Evolutionary conservation across 2,797 vertebrate genomes (phyloP), one percentile per base, ranked within the genome.

Genomic region (Rousettus madagascariensis): DNA sequence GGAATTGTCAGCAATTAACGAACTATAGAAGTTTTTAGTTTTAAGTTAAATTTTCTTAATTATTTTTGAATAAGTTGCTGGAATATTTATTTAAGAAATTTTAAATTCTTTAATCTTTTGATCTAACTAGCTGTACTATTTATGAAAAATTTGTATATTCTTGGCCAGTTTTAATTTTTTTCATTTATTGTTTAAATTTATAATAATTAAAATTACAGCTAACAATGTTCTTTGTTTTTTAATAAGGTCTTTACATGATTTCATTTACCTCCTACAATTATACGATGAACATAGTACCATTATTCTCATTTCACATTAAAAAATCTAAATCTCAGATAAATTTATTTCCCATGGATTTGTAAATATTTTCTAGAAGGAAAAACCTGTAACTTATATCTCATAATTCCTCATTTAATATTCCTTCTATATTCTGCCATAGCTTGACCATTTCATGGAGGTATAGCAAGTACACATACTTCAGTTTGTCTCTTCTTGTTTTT

Each of bases 31-130:
- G 4, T 71, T 89, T 92, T 86, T 46, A 69, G 51, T 22, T 41
- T 85, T 41, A 41, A 69, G 1, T 10, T 80, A 85, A 77, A 8
- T 88, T 80, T 63, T 11, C 20, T 51, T 80, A 59, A 46, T 89
- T 61, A 90, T 33, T 87, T 90, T 91, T 41, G 10, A 51, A 28
- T n/a, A 30, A 72, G 4, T 68, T 24, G 3, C 15, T 88, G 11
- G 92, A 91, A 91, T 89, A 94, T 51, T 78, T 86, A 28, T 17
- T 86, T 78, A 30, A 20, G 11, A 22, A 89, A 69, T 78, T 4
- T 49, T n/a, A 95, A 59, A 82, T 68, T 4, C 3, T 89, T 95
- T 90, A 57, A 24, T 20, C 65, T 87, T 57, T 38, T 43, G 12
- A n/a, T 51, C 19, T 86, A 33, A 71, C 10, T 20, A 41, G 17